Percentiles rank a stretch among this genome's conserved stretches.
phyloP scores from a whole-genome alignment of 2,113 vertebrate genomes.

The Rhagologus leucostigma region DNA sequence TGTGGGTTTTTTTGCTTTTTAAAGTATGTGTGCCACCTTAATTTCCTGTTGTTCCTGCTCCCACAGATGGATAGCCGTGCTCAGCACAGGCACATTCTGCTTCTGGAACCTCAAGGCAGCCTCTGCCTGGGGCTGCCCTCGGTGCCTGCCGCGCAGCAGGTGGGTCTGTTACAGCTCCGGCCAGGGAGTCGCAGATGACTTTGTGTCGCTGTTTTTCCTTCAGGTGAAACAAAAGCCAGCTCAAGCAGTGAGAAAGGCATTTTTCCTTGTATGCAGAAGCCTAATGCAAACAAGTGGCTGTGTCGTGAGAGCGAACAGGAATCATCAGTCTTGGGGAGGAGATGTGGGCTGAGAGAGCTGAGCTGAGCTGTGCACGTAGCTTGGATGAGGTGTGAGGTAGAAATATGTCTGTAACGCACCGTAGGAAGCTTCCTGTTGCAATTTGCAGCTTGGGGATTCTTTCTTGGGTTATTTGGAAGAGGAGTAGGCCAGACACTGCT shows the following conservation, averaged over 20 bases:
- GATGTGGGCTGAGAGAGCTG: neutral
- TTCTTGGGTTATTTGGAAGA: neutral
- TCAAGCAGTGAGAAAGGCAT: neutral
- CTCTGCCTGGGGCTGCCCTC: neutral
- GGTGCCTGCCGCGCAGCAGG: neutral
- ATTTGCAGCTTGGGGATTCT: neutral
- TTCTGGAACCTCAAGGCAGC: neutral
- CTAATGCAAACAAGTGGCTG: neutral
- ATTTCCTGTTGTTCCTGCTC: neutral
- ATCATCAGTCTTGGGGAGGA: fast-evolving
- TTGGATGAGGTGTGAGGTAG: fast-evolving
- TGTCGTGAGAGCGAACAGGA: fast-evolving
- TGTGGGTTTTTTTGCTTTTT: neutral
- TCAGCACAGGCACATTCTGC: fast-evolving
- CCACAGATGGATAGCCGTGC: neutral
- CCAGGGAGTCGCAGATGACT: neutral
- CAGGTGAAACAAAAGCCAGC: neutral
- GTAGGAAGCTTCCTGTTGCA: neutral
- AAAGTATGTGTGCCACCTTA: neutral
- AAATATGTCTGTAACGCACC: fast-evolving
- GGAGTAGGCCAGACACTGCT: neutral
- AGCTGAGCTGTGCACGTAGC: fast-evolving
- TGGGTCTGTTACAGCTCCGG: neutral
- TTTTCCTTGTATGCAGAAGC: neutral
- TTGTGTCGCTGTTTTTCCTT: neutral